Conservation (phyloP, 2,113 vertebrate genomes). For the Limnothrissa miodon region DNA sequence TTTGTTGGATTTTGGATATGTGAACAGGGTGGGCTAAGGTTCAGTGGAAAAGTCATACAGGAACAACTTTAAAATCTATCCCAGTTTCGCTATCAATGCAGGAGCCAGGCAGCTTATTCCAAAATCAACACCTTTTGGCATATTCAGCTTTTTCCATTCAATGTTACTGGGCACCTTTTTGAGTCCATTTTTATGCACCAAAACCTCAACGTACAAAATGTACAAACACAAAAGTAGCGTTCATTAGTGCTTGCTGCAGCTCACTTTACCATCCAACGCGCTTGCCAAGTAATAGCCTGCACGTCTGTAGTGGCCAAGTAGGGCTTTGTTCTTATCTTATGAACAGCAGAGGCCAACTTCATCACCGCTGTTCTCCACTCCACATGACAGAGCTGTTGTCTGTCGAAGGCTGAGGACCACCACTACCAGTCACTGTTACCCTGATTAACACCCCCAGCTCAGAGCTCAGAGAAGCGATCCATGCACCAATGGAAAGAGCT, state of each 20-base stretch:
- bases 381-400: background rate
- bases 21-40: background rate
- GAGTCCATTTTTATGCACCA: no score
- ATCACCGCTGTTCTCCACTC: background rate
- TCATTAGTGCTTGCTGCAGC: background rate
- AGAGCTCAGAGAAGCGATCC: background rate
- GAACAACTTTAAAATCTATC: conserved; percentile 4
- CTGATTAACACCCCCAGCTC: background rate
- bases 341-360: background rate
- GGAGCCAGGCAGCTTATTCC: background rate
- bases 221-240: background rate
- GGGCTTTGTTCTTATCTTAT: background rate
- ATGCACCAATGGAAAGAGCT: background rate
- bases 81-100: background rate
- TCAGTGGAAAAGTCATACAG: background rate
- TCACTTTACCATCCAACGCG: background rate
- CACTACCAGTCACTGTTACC: background rate
- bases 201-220: background rate
- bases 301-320: background rate
- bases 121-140: background rate
- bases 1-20: background rate
- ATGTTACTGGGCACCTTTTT: no score
- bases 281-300: background rate
- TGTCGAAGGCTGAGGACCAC: background rate
- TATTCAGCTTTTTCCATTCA: background rate